phyloP scores from a whole-genome alignment of 2,888 invertebrate genomes.

The Heliconius cydno region DNA sequence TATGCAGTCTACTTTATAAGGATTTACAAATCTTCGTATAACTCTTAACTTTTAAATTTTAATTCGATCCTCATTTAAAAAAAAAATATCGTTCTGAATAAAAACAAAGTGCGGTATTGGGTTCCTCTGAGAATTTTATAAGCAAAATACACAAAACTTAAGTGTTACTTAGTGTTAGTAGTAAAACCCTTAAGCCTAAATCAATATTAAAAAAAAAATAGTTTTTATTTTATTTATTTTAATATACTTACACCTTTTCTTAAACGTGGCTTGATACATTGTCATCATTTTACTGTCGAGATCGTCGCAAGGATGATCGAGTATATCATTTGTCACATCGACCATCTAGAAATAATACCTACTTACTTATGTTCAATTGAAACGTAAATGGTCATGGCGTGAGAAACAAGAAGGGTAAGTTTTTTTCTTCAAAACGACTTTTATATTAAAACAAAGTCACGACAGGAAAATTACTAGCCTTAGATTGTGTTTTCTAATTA shows the following conservation, averaged over 20 bases:
- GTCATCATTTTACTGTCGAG: constrained; percentile 85
- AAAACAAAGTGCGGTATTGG: neutral
- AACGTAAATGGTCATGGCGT: neutral
- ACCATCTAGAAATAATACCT: constrained; percentile 76
- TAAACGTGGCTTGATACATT: constrained; percentile 85
- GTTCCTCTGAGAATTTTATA: neutral
- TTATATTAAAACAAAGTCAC: neutral
- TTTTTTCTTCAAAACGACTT: neutral
- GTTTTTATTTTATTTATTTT: neutral
- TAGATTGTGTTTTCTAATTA: neutral
- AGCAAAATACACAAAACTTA: neutral
- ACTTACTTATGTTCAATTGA: constrained; percentile 2
- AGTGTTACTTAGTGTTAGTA: neutral
- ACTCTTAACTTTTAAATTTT: neutral
- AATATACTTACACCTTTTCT: constrained; percentile 81
- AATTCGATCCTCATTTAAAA: neutral
- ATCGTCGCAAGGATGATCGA: constrained; percentile 86
- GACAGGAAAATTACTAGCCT: neutral
- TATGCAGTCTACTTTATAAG: neutral
- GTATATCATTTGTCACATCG: constrained; percentile 83
- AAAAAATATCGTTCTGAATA: neutral
- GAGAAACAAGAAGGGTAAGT: neutral
- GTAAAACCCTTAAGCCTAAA: neutral
- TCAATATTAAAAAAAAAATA: neutral
- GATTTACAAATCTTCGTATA: no score